Evolutionary conservation across 2,113 vertebrate species (phyloP), one percentile per base, ranked within the genome.

Genomic region (Ginglymostoma cirratum): DNA sequence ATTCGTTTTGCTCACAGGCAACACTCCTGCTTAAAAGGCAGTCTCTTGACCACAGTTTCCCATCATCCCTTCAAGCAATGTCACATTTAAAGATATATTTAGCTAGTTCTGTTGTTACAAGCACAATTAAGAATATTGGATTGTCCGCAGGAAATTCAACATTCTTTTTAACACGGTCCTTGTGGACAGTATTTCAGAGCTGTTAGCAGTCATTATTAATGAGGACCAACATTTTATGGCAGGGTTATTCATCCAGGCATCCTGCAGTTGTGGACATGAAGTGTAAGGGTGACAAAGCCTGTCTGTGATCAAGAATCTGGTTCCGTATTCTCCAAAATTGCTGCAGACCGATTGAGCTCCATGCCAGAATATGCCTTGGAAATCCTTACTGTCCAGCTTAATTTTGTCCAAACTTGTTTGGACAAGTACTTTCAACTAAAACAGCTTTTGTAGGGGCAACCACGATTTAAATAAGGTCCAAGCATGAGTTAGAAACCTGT

Each of bases 131-230:
- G 23, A 34, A 34, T 61, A 90, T 90, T 65, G 27, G 48, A 30
- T 61, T 61, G 48, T 90, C 27, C 87, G 30, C 42, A 61, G 87
- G 61, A 90, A 90, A 90, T 90, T 90, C 87, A 61, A 30, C 48
- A 61, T 61, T n/a, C 14, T 52, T 55, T 76, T 61, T 10, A 61
- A 90, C 27, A 15, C 23, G 48, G 87, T 52, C 87, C 10, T 61
- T 90, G 87, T 5, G 15, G 87, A 90, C 34, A 30, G 48, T 61
- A 90, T 90, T 90, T 90, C 87, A 90, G 48, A 90, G 87, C 87
- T 90, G 87, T 90, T 90, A 61, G 38, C 80, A 83, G 17, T 83
- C 38, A 45, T 45, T 83, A 42, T 5, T 23, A 83, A 45, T 42
- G 38, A 19, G 19, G 21, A 45, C 38, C 17, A 17, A 42, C 38